Percentiles rank a stretch among this genome's conserved stretches.
These are phyloP conservation scores for Symphodus melops DNA, from an alignment of 2,113 vertebrate genomes.

Conservation along the genomic window DNA sequence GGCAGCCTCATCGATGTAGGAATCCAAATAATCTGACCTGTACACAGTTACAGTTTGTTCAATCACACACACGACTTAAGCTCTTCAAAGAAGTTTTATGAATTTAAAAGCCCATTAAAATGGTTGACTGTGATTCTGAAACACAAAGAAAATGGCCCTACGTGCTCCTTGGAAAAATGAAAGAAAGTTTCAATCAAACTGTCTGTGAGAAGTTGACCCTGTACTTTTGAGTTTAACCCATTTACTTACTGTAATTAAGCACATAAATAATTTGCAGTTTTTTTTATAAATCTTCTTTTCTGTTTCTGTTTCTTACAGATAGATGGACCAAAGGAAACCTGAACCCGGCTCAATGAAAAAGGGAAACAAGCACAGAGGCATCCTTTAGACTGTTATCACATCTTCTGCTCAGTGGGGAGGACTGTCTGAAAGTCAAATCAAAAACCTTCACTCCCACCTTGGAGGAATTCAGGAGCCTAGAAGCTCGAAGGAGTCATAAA, in stretches of 20 bases:
- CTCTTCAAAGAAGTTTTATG: not conserved
- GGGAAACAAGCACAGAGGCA: slow-evolving; percentile 42
- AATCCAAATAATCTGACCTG: not conserved
- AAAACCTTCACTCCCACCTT: slow-evolving; percentile 50
- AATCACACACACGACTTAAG: not conserved
- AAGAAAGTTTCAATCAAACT: too few species aligned
- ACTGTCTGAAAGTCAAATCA: slow-evolving; percentile 38
- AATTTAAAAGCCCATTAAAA: too few species aligned
- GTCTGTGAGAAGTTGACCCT: not conserved
- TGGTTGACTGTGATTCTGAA: too few species aligned
- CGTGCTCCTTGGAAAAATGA: too few species aligned
- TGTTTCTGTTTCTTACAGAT: slow-evolving; percentile 60
- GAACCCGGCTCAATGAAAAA: slow-evolving; percentile 5
- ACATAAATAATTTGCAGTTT: not conserved
- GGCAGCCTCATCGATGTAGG: not conserved
- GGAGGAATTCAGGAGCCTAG: slow-evolving; percentile 66
- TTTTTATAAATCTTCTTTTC: not conserved
- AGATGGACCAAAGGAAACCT: slow-evolving; percentile 37
- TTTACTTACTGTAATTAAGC: not conserved
- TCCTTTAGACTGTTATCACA: slow-evolving; percentile 44
- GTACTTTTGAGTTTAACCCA: too few species aligned
- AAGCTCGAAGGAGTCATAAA: slow-evolving; percentile 56
- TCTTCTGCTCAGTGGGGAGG: slow-evolving; percentile 35
- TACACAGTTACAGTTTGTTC: not conserved
- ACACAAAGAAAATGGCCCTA: too few species aligned